Evolutionary conservation across 2,113 vertebrate species (phyloP).

Genomic region (Oxyura jamaicensis): DNA sequence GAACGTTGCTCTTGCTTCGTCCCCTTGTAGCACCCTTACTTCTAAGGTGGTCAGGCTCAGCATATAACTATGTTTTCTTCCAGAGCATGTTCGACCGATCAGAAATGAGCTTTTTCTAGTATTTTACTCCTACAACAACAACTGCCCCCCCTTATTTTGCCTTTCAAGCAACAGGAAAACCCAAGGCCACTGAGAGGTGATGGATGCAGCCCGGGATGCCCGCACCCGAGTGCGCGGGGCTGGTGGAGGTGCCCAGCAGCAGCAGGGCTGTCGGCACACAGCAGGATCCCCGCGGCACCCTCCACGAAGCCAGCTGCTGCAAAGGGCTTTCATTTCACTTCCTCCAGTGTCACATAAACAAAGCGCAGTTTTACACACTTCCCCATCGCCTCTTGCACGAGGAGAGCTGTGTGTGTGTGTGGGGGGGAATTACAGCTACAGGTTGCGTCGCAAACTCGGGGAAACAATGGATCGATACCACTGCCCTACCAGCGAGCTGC

Average conservation of each 20-base stretch:
- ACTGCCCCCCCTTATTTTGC: neutral
- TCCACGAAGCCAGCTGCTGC: neutral
- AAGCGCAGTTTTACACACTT: neutral
- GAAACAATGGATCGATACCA: neutral
- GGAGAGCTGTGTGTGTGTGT: neutral
- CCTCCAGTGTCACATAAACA: neutral
- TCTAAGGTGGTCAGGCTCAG: neutral
- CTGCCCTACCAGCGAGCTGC: fast-evolving
- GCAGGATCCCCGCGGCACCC: neutral
- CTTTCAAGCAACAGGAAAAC: neutral
- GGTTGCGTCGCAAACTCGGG: neutral
- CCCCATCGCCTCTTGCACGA: neutral
- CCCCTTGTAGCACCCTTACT: neutral
- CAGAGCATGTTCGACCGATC: neutral
- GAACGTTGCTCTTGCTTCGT: neutral
- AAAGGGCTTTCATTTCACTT: slow-evolving; percentile 19
- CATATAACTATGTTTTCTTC: neutral
- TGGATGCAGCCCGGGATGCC: neutral
- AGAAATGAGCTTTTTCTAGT: neutral
- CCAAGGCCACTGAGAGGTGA: neutral
- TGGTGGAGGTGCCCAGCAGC: neutral
- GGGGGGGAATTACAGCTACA: slow-evolving; percentile 25
- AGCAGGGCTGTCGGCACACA: too few relatives aligned
- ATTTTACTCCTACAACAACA: neutral
- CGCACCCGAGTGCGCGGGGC: too few relatives aligned